Conservation (phyloP, 2,113 vertebrate species). For the Polyodon spathula region DNA sequence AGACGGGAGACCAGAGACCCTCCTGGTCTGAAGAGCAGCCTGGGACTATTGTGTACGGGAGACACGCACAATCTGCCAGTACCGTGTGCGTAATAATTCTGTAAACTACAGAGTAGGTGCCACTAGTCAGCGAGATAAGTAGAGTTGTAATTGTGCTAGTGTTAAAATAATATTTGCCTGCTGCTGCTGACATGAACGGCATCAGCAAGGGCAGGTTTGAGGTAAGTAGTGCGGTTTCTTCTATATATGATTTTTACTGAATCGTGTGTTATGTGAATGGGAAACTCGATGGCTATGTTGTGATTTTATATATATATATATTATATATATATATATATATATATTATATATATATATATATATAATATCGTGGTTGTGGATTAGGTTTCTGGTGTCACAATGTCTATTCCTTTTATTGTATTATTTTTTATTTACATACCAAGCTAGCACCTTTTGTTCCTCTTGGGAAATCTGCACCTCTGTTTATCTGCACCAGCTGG, state of each 20-base stretch:
- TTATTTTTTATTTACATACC: too few species aligned
- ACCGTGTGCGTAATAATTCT: slow-evolving; percentile 8
- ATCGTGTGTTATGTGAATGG: not conserved
- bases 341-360: too few species aligned
- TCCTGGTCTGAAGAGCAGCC: not conserved
- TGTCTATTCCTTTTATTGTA: too few species aligned
- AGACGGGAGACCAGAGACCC: slow-evolving; percentile 34
- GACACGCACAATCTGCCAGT: not conserved
- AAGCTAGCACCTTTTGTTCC: too few species aligned
- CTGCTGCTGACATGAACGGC: slow-evolving; percentile 67
- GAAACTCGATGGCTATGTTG: not conserved
- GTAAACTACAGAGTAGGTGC: slow-evolving; percentile 38
- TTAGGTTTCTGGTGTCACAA: too few species aligned
- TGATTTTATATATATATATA: too few species aligned
- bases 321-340: too few species aligned
- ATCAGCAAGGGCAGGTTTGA: slow-evolving; percentile 70
- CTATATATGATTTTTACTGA: slow-evolving; percentile 13
- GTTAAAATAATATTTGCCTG: slow-evolving; percentile 34
- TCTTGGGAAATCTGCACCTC: too few species aligned
- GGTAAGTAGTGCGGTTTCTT: slow-evolving; percentile 38
- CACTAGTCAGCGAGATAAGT: slow-evolving; percentile 24
- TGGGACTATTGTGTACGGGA: too few species aligned
- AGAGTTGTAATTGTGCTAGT: slow-evolving; percentile 23
- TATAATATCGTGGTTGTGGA: too few species aligned
- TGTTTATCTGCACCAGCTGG: too few species aligned